These are phyloP conservation scores for Aselliscus stoliczkanus DNA, from an alignment of 2,797 vertebrate species.

Conservation along the genomic window DNA sequence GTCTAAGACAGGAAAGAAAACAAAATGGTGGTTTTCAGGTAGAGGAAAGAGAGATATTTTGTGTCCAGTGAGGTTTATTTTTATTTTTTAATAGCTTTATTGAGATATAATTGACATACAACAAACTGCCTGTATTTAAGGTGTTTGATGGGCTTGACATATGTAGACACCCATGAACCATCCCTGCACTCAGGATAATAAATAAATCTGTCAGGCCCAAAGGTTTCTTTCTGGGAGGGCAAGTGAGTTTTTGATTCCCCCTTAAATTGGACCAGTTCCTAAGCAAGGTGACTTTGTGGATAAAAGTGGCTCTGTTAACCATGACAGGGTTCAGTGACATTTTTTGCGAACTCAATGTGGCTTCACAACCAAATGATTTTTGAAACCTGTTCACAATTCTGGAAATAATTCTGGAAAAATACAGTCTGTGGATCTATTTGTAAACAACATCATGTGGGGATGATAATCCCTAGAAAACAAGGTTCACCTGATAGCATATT, in stretches of 20 bases:
- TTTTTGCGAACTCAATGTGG: slow-evolving; percentile 24
- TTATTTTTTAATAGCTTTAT: neutral
- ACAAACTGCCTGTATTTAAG: neutral
- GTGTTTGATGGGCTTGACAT: neutral
- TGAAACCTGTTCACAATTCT: slow-evolving; percentile 21
- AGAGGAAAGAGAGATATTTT: neutral
- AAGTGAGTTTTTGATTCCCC: neutral
- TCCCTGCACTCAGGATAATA: neutral
- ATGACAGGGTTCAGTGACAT: neutral
- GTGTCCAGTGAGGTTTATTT: neutral
- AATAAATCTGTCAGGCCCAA: neutral
- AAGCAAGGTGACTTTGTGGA: neutral
- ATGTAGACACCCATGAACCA: neutral
- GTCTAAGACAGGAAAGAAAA: slow-evolving; percentile 1
- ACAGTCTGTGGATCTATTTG: neutral
- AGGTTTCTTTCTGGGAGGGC: neutral
- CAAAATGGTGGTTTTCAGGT: slow-evolving; percentile 14
- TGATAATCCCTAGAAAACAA: slow-evolving; percentile 15
- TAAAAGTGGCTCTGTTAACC: neutral
- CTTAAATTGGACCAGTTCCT: neutral
- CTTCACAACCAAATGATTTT: slow-evolving; percentile 5
- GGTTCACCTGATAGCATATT: neutral
- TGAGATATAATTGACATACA: neutral
- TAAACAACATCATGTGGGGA: neutral
- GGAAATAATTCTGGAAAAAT: neutral